Conservation (phyloP, 2,113 vertebrate genomes). For the Gymnocephalus cernua region DNA sequence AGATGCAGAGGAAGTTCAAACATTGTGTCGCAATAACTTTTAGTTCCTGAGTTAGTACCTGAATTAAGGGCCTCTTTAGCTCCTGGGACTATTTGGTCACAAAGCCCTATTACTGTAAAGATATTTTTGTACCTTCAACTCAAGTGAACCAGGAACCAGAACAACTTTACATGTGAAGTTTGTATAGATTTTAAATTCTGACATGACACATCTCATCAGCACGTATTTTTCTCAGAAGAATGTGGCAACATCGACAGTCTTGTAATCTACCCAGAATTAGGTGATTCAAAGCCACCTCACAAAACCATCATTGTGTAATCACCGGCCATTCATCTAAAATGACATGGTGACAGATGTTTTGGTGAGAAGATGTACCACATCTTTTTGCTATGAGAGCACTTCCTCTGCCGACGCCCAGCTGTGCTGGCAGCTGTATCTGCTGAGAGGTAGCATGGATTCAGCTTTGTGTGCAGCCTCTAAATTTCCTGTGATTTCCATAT, state of each 20-base stretch:
- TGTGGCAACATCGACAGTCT: conserved; percentile 4
- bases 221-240: conserved; percentile 14
- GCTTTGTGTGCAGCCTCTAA: conserved; percentile 56
- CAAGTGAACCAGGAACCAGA: too few species aligned
- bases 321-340: conserved; percentile 70
- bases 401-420: conserved; percentile 70
- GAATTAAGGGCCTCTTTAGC: not conserved
- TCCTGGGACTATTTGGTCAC: not conserved
- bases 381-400: conserved; percentile 57
- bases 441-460: conserved; percentile 53
- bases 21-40: not conserved
- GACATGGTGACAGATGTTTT: conserved; percentile 73
- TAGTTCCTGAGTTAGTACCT: not conserved
- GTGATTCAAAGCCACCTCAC: conserved; percentile 44
- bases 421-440: conserved; percentile 69
- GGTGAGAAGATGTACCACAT: conserved; percentile 40
- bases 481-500: conserved; percentile 40
- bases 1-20: not conserved
- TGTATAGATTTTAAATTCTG: not conserved
- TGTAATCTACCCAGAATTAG: conserved; percentile 38
- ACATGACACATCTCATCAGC: conserved; percentile 21
- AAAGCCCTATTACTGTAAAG: not conserved
- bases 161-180: not conserved
- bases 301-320: conserved; percentile 69
- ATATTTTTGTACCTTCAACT: too few species aligned